Base-by-base conservation (phyloP, 2,113 vertebrate genomes). In the Menidia beryllina region DNA sequence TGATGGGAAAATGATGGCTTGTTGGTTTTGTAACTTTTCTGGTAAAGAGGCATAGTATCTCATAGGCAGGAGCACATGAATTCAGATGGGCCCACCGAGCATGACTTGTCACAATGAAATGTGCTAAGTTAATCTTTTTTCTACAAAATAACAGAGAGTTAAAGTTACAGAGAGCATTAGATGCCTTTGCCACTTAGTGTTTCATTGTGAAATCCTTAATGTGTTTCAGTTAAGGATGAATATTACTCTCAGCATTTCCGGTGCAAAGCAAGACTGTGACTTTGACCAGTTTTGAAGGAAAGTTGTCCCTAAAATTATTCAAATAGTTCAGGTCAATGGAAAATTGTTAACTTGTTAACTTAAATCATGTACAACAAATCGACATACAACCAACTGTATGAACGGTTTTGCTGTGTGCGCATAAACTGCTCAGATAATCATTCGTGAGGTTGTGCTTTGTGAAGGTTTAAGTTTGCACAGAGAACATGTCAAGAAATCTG, bases 21-120 rank as follows among this genome's bases (percentile, higher is more conserved):
- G 38, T 64, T 43, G 49, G 49, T 73, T 85, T 77, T 69, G 53
- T 83, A 58, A 52, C 60, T 75, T 47, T 60, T 36, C 49, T 73
- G 58, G 77, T 81, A 77, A 75, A 53, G 50, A 8, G 27, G n/a
- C 17, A 45, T 13, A 38, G 30, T 41, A 17, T 72, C 72, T 63
- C 58, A 69, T 45, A 24, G 75, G 64, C 45, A 68, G 57, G 15
- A 72, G 45, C n/a, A 38, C 15, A 4, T 53, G 52, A 65, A 36
- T 79, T 24, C 39, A 63, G 25, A 69, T 63, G 26, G 38, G 61
- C n/a, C 19, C 39, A 60, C 38, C 30, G 57, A 30, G 20, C 19
- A 55, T 62, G 49, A 15, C 55, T 45, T 74, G 39, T 27, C 26
- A 72, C 21, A 60, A 43, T 43, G 11, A 51, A 48, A 23, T 51